Conservation (phyloP, 2,797 vertebrate species). For the Thalassophryne amazonica region DNA sequence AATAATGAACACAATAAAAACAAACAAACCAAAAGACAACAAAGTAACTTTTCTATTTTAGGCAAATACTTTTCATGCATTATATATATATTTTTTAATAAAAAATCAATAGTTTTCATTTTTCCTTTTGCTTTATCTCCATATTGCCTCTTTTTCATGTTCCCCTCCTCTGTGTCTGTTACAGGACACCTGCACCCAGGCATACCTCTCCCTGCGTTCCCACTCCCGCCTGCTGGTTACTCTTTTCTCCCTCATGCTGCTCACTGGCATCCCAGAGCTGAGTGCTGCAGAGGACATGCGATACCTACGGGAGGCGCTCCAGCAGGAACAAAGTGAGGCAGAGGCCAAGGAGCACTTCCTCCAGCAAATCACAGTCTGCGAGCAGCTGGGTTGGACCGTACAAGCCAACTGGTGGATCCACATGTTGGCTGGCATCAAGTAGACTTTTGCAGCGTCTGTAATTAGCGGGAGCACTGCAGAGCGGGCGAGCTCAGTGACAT, state of each 20-base stretch:
- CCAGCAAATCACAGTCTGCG: slow-evolving; percentile 69
- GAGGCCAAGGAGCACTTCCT: slow-evolving; percentile 75
- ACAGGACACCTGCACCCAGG: slow-evolving; percentile 75
- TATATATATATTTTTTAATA: no score
- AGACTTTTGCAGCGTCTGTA: slow-evolving; percentile 11
- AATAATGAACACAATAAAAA: no score
- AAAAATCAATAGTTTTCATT: neutral
- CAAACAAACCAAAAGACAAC: no score
- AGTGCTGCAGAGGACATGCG: slow-evolving; percentile 73
- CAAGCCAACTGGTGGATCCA: slow-evolving; percentile 83
- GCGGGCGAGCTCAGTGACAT: no score
- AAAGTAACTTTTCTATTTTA: no score
- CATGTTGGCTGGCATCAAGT: slow-evolving; percentile 73
- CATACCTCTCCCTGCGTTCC: slow-evolving; percentile 76
- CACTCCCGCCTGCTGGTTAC: slow-evolving; percentile 77
- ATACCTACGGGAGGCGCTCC: slow-evolving; percentile 77
- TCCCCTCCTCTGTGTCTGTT: neutral
- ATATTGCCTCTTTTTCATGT: neutral
- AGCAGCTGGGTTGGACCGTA: slow-evolving; percentile 74
- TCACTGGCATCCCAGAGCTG: slow-evolving; percentile 81
- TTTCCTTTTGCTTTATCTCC: neutral
- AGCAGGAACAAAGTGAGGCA: slow-evolving; percentile 60
- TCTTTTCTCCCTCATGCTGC: slow-evolving; percentile 81
- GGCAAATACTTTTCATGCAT: no score
- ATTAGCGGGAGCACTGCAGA: no score